A percentile compares a stretch with the other conserved stretches of the same genome.
Conservation (phyloP, 2,888 invertebrate species). For the Andrena flavipes region DNA sequence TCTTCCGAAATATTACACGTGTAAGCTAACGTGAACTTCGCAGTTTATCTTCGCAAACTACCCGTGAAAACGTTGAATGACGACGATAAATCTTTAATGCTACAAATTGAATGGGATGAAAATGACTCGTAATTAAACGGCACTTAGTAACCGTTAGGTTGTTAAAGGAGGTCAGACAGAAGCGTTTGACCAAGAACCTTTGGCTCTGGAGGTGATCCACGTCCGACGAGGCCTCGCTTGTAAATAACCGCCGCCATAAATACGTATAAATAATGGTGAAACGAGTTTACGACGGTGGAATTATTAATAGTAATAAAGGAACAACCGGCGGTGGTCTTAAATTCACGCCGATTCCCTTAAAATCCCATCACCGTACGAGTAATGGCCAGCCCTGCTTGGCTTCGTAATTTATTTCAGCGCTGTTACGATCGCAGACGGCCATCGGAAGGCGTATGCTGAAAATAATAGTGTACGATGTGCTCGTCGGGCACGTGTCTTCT, state of each 20-base stretch:
- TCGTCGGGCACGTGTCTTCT: constrained; percentile 12
- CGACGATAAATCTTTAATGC: neutral
- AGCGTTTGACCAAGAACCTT: constrained; percentile 14
- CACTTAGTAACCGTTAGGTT: constrained; percentile 1
- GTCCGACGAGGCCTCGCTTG: constrained; percentile 6
- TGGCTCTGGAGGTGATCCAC: constrained; percentile 2
- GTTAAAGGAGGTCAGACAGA: constrained; percentile 19
- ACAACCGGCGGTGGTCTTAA: constrained; percentile 38
- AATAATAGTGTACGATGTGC: constrained; percentile 46
- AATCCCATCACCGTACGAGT: constrained; percentile 31
- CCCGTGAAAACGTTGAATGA: neutral
- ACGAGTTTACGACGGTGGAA: constrained; percentile 35
- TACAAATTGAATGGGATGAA: neutral
- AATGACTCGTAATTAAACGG: constrained; percentile 7
- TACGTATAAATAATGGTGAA: constrained; percentile 49
- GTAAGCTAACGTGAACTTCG: no score
- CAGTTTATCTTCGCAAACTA: neutral
- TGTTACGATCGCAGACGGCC: constrained; percentile 18
- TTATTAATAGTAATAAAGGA: constrained; percentile 55
- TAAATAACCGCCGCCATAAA: constrained; percentile 47
- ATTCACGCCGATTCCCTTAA: constrained; percentile 53
- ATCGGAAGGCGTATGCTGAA: constrained; percentile 20
- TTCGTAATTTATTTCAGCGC: constrained; percentile 47
- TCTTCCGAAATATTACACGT: no score
- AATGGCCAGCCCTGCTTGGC: constrained; percentile 23